Percentiles rank a stretch among this genome's conserved stretches.
These are phyloP conservation scores for Macrobrachium rosenbergii DNA, from an alignment of 1,140 invertebrate genomes.

Conservation along the genomic window DNA sequence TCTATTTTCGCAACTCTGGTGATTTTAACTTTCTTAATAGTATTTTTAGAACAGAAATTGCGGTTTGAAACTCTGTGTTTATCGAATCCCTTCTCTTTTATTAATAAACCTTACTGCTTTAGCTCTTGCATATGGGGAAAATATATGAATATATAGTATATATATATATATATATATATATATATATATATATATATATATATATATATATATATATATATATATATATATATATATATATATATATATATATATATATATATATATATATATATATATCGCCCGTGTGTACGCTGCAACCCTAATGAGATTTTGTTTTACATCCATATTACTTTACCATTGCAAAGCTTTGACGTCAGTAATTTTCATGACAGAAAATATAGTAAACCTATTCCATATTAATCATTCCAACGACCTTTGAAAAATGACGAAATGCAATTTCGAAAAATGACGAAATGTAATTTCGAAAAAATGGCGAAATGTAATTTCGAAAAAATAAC, in stretches of 20 bases:
- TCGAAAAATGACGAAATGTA: too few species aligned
- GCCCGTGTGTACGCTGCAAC: background rate
- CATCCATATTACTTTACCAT: background rate
- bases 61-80: too few species aligned
- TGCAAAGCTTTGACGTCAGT: background rate
- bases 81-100: too few species aligned
- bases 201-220: slow-evolving; percentile 30
- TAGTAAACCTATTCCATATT: too few species aligned
- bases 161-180: slow-evolving; percentile 30
- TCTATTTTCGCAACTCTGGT: too few species aligned
- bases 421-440: too few species aligned
- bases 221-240: background rate
- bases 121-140: background rate
- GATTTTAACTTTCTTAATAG: too few species aligned
- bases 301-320: background rate
- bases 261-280: slow-evolving; percentile 12
- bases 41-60: too few species aligned
- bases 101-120: background rate
- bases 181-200: slow-evolving; percentile 29
- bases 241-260: slow-evolving; percentile 1
- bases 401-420: too few species aligned
- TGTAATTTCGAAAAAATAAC: too few species aligned
- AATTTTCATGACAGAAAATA: too few species aligned
- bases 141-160: slow-evolving; percentile 13
- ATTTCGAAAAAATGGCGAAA: too few species aligned